These are phyloP conservation scores for Gallinago jamesoni DNA, from an alignment of 2,113 vertebrate species.

Conservation along the genomic window DNA sequence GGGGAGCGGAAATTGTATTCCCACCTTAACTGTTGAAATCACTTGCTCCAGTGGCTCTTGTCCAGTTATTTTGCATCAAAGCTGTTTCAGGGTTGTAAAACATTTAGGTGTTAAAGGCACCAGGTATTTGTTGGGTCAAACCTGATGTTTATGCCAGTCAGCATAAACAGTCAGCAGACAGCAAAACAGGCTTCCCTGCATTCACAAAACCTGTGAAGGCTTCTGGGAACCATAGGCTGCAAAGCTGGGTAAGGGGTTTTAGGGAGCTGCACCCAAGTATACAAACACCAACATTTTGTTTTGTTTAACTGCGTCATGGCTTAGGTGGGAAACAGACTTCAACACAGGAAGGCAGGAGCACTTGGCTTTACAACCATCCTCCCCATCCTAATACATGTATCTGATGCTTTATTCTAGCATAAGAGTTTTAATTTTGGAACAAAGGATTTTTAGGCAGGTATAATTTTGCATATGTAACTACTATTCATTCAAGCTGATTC, in stretches of 20 bases:
- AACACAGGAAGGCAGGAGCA: neutral
- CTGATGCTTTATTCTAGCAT: neutral
- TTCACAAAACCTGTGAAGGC: neutral
- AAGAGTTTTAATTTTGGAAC: neutral
- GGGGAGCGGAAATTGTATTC: neutral
- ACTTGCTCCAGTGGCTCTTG: neutral
- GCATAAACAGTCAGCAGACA: too few species aligned
- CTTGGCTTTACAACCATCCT: neutral
- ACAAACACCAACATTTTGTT: neutral
- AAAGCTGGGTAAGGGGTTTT: neutral
- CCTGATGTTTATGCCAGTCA: neutral
- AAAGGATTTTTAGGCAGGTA: neutral
- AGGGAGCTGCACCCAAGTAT: neutral
- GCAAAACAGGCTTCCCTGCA: neutral
- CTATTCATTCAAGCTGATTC: neutral
- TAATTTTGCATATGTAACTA: slow-evolving; percentile 15
- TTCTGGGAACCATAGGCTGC: neutral
- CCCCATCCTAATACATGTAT: neutral
- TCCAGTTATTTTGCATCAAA: neutral
- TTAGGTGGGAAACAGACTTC: neutral
- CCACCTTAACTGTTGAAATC: neutral
- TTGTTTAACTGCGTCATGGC: neutral
- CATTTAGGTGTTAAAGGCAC: neutral
- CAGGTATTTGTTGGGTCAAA: neutral
- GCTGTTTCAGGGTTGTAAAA: neutral